These are phyloP conservation scores for Laticauda colubrina DNA, from an alignment of 2,113 vertebrate species.

Conservation along the genomic window DNA sequence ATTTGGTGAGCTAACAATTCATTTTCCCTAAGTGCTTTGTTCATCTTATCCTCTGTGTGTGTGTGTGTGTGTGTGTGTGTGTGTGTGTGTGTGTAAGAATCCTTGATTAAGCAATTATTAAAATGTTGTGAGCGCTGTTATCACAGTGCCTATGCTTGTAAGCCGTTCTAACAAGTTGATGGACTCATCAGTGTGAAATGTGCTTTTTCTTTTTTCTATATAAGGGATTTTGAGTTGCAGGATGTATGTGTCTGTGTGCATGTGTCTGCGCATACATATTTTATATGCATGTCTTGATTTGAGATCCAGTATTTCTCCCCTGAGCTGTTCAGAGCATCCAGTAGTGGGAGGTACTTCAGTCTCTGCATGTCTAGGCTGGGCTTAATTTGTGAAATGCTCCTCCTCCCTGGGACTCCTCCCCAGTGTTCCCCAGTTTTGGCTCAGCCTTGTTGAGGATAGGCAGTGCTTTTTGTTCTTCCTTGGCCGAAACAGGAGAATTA, in stretches of 20 bases:
- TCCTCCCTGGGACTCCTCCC: too few species aligned
- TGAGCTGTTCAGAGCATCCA: too few species aligned
- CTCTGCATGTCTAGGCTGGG: too few species aligned
- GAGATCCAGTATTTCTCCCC: neutral
- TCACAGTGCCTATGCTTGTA: neutral
- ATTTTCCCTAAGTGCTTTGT: neutral
- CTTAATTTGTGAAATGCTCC: too few species aligned
- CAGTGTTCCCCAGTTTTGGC: too few species aligned
- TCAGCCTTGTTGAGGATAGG: too few species aligned
- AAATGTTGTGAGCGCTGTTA: neutral
- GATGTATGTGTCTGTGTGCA: neutral
- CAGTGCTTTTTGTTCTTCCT: too few species aligned
- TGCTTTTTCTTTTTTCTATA: neutral
- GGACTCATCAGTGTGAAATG: neutral
- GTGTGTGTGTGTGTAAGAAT: neutral
- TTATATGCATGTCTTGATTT: neutral
- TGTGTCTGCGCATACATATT: neutral
- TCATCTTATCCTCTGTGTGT: neutral
- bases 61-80: neutral
- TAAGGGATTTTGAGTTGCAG: neutral
- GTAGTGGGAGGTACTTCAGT: too few species aligned
- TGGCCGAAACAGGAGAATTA: too few species aligned
- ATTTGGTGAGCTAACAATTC: neutral
- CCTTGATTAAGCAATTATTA: neutral
- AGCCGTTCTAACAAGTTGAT: neutral